Base-by-base conservation (phyloP, 1,140 invertebrate species). In the Drosophila kohkoa region DNA sequence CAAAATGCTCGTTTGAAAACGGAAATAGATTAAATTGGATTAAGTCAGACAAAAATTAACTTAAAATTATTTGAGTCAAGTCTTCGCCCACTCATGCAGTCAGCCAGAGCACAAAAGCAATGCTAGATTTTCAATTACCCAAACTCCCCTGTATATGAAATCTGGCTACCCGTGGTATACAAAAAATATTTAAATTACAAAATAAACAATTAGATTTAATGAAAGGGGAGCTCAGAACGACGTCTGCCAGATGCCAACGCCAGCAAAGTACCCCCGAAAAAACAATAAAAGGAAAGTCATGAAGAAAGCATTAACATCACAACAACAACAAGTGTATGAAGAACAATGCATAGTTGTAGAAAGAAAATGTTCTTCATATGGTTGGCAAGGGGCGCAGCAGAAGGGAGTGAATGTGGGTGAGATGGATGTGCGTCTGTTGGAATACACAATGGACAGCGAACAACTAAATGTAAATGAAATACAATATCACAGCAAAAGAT, bases 181-280 rank as follows among this genome's bases (percentile, higher is more conserved):
- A 57, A 65, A 74, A 74, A 77, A 69, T 79, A 90, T 79, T 89
- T 85, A 89, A 89, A 90, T 86, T 79, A 90, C 85, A 90, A 82
- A 89, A 90, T 90, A 89, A 86, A 85, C 78, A 89, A 90, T 90
- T 85, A 83, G 81, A 85, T 90, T 78, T 72, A 57, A 57, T 57
- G 16, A 55, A 81, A 73, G 74, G 75, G 70, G 71, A 81, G 58
- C 55, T 45, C 65, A 49, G 32, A 46, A 46, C 65, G 52, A 48
- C 51, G 51, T 52, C 58, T 62, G 63, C 49, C 68, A 83, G 57
- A 76, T 74, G 81, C 74, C 75, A 80, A 68, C 52, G 55, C 52
- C 77, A 83, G 81, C 66, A 58, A 71, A 64, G 63, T 38, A 13
- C 38, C 35, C 35, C 32, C 52, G 52, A 45, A 67, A 58, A 75